Percentiles rank a stretch among this genome's conserved stretches.
Conservation (phyloP, 2,113 vertebrate genomes). For the Turdus rufiventris region DNA sequence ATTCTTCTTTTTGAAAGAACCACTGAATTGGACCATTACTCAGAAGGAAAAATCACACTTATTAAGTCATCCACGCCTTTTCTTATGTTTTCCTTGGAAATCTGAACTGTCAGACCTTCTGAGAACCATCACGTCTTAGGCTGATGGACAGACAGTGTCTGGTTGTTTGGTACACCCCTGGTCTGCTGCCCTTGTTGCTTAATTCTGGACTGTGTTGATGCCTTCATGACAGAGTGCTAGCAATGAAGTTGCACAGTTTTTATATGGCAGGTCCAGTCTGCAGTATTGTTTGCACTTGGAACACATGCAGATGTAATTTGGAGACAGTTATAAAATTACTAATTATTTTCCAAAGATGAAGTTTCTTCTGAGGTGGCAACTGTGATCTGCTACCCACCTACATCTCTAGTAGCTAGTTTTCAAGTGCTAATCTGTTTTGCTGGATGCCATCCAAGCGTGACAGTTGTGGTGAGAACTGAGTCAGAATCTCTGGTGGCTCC, state of each 20-base stretch:
- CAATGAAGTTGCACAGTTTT: neutral
- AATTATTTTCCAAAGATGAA: neutral
- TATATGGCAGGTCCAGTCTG: accelerated
- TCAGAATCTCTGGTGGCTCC: slow-evolving; percentile 25
- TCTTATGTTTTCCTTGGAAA: slow-evolving; percentile 1
- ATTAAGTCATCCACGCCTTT: neutral
- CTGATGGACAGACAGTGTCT: neutral
- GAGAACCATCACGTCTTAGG: neutral
- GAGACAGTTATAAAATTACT: neutral
- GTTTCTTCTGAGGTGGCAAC: neutral
- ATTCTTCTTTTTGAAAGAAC: neutral
- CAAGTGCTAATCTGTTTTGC: neutral
- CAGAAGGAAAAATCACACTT: neutral
- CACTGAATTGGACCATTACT: neutral
- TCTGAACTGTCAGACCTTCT: neutral
- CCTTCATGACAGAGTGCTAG: neutral
- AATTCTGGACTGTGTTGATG: neutral
- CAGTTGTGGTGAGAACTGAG: slow-evolving; percentile 46
- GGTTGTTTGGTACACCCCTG: neutral
- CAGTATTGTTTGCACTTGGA: neutral
- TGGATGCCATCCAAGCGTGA: neutral
- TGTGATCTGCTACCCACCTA: neutral
- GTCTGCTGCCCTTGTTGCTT: neutral
- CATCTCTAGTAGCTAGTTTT: neutral
- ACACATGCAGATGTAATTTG: neutral